Base-by-base conservation (phyloP, 2,113 vertebrate species). In the Donacobius atricapilla region DNA sequence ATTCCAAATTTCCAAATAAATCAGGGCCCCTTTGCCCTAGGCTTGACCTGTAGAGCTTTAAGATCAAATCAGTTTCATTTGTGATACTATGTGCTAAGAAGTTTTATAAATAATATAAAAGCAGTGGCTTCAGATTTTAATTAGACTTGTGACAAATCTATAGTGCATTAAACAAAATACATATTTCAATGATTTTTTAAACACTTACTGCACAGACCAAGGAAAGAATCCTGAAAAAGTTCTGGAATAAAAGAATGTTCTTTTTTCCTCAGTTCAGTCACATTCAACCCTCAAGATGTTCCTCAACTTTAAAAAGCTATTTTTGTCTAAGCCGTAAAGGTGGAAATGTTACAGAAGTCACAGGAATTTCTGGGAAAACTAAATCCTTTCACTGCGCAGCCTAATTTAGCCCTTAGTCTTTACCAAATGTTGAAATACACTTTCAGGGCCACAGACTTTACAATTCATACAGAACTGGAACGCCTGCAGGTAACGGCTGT, bases 281-380 rank as follows among this genome's bases (percentile, higher is more conserved):
- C 53, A 71, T 73, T 85, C 45, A 70, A 69, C 68, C 40, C 39
- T 93, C 65, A 77, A 76, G 72, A 90, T 80, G 44, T 90, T 90
- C 42, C 79, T 94, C 75, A 93, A 66, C 70, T 97, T 83, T 11
- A 60, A 80, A 89, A 93, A 90, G 31, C 63, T 94, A 94, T 89
- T 96, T 97, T 93, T 90, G 37, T 82, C 65, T 69, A 65, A 71
- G 73, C 54, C 61, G 37, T 72, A 81, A 90, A 92, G 76, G 87
- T 57, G 94, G 24, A 66, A 56, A 84, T 69, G 75, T 86, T 95
- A 87, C 42, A 94, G 85, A 76, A 93, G 79, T 91, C 69, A 90
- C 68, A 90, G n/a, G 35, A 77, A 90, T 73, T 80, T 94, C 93
- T 87, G 64, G 76, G 70, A 85, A 95, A 93, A 81, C 15, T 3